Base-by-base conservation (phyloP, 2,797 vertebrate species). In the Pipistrellus pygmaeus region DNA sequence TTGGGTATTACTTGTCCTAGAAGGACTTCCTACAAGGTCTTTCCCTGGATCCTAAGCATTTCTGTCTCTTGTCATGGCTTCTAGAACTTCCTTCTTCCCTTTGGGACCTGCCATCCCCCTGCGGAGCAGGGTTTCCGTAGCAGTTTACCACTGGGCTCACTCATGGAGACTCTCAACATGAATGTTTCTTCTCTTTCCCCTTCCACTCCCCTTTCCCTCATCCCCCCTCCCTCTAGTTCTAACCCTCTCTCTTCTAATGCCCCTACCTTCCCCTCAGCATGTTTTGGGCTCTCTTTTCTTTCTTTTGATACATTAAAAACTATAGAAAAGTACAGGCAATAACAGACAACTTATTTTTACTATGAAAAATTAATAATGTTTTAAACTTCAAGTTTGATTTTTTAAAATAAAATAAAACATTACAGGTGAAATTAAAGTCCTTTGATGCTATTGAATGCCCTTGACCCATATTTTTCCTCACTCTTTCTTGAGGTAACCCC, bases 281-380 rank as follows among this genome's bases (percentile, higher is more conserved):
- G 8, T 12, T 55, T 81, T 64, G 46, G 15, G 8, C 66, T 30
- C 69, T 66, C 6, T 51, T 75, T 35, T 68, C 75, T 93, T 80
- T 53, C 21, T 57, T 95, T 94, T 88, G 27, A 53, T 73, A 27
- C 2, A 35, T 41, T 83, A 72, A 77, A 90, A 91, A 82, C 46
- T 38, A 25, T 1, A 88, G 27, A 55, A 88, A 83, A 87, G 6
- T 57, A 5, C 23, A 23, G 32, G 9, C 21, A 11, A 51, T 23
- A 84, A 35, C 23, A 60, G 84, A 75, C 2, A 51, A 62, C 6
- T 18, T 53, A 23, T 76, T 71, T 83, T 18, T 55, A 68, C 23
- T 12, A 21, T n/a, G 8, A 17, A 91, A 48, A 73, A 55, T 53
- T 32, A 77, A 41, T 75, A 60, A 77, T n/a, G 76, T 55, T 89